A percentile compares a stretch with the other conserved stretches of the same genome.
Evolutionary conservation across 2,797 vertebrate species (phyloP).

Genomic region (Falco peregrinus): DNA sequence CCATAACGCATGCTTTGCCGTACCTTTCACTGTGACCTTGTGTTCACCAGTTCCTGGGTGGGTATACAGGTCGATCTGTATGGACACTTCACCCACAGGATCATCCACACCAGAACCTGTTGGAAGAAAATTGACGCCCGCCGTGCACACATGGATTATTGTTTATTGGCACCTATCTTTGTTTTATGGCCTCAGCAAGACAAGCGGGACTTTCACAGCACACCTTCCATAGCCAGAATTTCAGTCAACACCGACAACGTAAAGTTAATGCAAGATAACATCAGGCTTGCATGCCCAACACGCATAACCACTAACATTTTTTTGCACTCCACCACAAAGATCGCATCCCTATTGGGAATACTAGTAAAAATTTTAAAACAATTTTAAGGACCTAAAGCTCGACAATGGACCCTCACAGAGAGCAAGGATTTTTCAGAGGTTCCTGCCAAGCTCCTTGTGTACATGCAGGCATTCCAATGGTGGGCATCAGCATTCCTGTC

Average conservation of each 20-base stretch:
- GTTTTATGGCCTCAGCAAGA: background rate
- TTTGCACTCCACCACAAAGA: background rate
- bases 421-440: background rate
- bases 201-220: background rate
- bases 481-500: background rate
- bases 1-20: background rate
- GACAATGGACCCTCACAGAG: background rate
- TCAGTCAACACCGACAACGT: background rate
- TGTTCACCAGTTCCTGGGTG: conserved; percentile 92
- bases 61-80: conserved; percentile 94
- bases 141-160: background rate
- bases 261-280: background rate
- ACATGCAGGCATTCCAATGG: conserved; percentile 55
- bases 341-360: background rate
- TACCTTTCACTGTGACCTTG: conserved; percentile 96
- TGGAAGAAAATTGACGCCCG: background rate
- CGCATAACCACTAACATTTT: background rate
- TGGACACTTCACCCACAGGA: conserved; percentile 91
- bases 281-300: conserved; percentile 30
- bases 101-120: conserved; percentile 91
- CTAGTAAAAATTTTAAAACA: background rate
- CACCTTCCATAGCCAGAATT: background rate
- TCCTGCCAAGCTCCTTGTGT: background rate
- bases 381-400: background rate
- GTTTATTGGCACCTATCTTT: background rate